These are phyloP conservation scores for Lagopus leucura DNA, from an alignment of 2,113 vertebrate species.

Conservation along the genomic window DNA sequence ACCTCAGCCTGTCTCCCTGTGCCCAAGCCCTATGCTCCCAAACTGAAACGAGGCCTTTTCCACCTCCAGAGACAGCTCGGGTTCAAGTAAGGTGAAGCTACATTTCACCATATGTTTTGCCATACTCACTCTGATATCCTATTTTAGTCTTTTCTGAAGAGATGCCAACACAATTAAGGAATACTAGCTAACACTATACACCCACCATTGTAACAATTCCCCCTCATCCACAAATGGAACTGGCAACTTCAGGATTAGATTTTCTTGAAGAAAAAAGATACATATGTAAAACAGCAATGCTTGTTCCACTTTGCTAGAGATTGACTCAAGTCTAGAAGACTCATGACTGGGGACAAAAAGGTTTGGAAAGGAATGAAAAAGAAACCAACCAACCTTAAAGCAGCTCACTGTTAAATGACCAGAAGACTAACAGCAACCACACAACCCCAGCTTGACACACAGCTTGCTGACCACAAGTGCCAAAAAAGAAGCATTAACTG, in stretches of 20 bases:
- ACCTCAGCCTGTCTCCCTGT: background rate
- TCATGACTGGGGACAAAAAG: background rate
- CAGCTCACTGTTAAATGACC: constrained; percentile 30
- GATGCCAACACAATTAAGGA: constrained; percentile 55
- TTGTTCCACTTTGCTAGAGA: background rate
- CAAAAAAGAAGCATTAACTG: background rate
- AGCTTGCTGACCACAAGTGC: background rate
- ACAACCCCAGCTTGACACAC: constrained; percentile 6
- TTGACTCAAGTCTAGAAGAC: constrained; percentile 3
- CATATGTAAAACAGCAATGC: background rate
- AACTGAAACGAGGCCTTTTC: constrained; percentile 10
- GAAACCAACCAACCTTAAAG: background rate
- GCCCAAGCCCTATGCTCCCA: constrained; percentile 3
- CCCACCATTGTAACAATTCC: constrained; percentile 58
- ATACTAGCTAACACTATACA: constrained; percentile 56
- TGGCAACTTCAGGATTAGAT: constrained; percentile 17
- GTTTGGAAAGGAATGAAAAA: background rate
- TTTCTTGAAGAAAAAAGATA: background rate
- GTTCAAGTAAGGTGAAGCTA: constrained; percentile 50
- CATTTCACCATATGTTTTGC: constrained; percentile 51
- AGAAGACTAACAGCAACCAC: background rate
- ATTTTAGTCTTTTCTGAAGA: constrained; percentile 50
- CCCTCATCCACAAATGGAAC: constrained; percentile 18
- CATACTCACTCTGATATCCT: constrained; percentile 28
- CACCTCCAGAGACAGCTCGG: constrained; percentile 15